Evolutionary conservation across 2,797 vertebrate genomes (phyloP).

Genomic region (Anas georgica): DNA sequence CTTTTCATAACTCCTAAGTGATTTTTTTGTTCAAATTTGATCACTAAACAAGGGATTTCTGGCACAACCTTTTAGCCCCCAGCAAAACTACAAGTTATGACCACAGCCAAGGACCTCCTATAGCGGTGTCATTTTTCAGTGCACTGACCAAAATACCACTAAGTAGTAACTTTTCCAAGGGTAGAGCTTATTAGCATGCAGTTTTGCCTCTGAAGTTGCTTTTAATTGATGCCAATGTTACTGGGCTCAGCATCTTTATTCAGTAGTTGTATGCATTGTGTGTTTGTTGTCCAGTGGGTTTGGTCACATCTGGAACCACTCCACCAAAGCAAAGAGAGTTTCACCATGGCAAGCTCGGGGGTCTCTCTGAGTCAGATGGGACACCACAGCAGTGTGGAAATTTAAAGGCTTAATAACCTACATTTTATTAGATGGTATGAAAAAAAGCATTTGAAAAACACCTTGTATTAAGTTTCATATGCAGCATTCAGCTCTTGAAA

Average conservation of each 20-base stretch:
- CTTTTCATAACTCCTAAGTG: background rate
- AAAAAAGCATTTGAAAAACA: background rate
- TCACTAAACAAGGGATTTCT: background rate
- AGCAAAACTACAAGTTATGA: background rate
- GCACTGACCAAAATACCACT: background rate
- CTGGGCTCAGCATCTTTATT: background rate
- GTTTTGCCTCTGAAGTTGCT: background rate
- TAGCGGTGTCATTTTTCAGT: background rate
- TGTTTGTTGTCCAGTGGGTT: background rate
- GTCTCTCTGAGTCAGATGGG: background rate
- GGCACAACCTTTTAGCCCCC: background rate
- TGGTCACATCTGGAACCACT: background rate
- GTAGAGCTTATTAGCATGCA: background rate
- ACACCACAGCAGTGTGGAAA: fast-evolving
- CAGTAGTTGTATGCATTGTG: fast-evolving
- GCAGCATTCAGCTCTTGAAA: background rate
- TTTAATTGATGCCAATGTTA: background rate
- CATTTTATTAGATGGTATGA: background rate
- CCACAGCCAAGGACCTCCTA: background rate
- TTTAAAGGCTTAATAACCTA: background rate
- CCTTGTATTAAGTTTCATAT: background rate
- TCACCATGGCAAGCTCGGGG: background rate
- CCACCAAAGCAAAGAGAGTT: background rate
- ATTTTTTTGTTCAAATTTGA: background rate
- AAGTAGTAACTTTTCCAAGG: background rate